Percentiles rank a stretch among this genome's conserved stretches.
Conservation (phyloP, 2,113 vertebrate genomes). For the Syngnathus floridae region DNA sequence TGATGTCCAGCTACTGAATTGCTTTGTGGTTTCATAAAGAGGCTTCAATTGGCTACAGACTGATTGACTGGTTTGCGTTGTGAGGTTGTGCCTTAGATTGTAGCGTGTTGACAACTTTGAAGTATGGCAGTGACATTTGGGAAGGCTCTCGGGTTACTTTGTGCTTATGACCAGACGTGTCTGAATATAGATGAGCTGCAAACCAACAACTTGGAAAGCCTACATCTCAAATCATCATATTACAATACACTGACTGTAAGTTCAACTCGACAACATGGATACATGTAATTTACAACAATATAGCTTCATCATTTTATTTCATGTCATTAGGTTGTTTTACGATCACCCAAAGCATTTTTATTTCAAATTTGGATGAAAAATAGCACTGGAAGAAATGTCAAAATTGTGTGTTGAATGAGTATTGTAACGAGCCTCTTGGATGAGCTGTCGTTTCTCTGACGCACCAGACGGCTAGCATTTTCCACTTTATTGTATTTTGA, state of each 20-base stretch:
- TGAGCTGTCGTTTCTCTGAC: not conserved
- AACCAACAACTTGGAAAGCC: conserved; percentile 9
- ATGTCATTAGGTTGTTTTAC: not conserved
- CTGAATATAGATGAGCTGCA: conserved; percentile 45
- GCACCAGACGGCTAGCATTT: not conserved
- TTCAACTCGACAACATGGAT: conserved; percentile 1
- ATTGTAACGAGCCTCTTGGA: not conserved
- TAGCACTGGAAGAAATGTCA: not conserved
- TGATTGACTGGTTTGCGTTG: conserved; percentile 23
- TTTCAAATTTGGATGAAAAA: not conserved
- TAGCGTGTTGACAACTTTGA: conserved; percentile 60
- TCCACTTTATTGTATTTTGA: not conserved
- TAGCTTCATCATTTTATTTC: not conserved
- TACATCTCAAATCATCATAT: conserved; percentile 13
- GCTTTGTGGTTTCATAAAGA: conserved; percentile 33
- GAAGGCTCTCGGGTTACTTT: conserved; percentile 60
- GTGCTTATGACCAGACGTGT: conserved; percentile 32
- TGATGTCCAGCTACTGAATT: conserved; percentile 23
- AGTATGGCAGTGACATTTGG: conserved; percentile 64
- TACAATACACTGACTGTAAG: conserved; percentile 9
- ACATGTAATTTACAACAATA: not conserved
- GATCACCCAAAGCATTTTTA: not conserved
- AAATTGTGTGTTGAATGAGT: not conserved
- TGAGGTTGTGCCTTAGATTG: conserved; percentile 37
- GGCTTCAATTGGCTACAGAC: conserved; percentile 28